phyloP scores from a whole-genome alignment of 92 coral and sea anemone genomes.

The Paragorgia papillata region DNA sequence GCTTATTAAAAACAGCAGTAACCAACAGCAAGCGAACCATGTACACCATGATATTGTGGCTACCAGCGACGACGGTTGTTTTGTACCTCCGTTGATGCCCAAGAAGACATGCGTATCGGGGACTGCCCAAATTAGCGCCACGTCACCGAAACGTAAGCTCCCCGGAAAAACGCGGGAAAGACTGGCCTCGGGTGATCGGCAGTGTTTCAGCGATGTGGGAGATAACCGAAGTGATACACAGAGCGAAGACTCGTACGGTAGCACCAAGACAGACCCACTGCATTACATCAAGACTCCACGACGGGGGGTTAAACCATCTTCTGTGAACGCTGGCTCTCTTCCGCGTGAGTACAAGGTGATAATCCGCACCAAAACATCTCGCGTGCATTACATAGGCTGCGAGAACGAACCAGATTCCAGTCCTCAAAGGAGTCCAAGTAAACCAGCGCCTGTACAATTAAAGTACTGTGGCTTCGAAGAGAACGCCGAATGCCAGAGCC shows the following conservation, averaged over 20 bases:
- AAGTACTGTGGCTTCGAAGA: constrained; percentile 90
- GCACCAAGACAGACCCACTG: constrained; percentile 40
- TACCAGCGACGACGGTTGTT: constrained; percentile 22
- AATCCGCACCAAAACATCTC: constrained; percentile 25
- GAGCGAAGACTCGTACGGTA: constrained; percentile 41
- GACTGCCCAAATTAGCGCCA: constrained; percentile 49
- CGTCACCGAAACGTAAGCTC: constrained; percentile 38
- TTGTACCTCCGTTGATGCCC: constrained; percentile 33
- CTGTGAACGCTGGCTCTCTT: background rate
- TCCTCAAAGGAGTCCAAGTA: constrained; percentile 35
- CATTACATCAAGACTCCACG: constrained; percentile 39
- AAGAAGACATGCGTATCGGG: constrained; percentile 34
- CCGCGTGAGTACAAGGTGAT: constrained; percentile 43
- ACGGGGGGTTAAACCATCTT: constrained; percentile 21
- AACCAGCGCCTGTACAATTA: constrained; percentile 64
- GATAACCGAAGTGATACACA: constrained; percentile 39
- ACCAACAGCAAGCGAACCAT: constrained; percentile 10
- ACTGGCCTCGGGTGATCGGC: background rate
- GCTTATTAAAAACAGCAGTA: constrained; percentile 42
- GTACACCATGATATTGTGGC: constrained; percentile 2
- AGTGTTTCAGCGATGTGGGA: constrained; percentile 30
- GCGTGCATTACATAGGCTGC: constrained; percentile 45
- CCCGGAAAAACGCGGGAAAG: constrained; percentile 6
- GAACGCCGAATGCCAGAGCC: constrained; percentile 59
- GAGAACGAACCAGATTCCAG: constrained; percentile 51